Percentiles rank a stretch among this genome's conserved stretches.
phyloP scores from a whole-genome alignment of 2,797 vertebrate genomes.

The Poecilia velifera region DNA sequence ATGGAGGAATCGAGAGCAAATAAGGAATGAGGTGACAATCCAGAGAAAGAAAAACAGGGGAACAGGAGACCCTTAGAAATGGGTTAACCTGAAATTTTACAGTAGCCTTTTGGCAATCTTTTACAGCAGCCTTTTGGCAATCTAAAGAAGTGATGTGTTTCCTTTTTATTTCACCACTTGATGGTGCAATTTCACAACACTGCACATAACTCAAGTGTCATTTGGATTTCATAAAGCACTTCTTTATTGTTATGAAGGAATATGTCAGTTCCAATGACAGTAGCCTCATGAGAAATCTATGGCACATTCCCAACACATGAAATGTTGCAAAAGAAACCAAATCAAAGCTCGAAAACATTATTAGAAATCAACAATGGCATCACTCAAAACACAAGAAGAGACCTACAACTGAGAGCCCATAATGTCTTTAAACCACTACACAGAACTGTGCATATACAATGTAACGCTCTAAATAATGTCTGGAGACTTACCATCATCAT shows the following conservation, averaged over 20 bases:
- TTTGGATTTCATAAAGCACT: slow-evolving; percentile 18
- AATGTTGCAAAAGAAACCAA: slow-evolving; percentile 12
- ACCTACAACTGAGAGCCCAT: slow-evolving; percentile 27
- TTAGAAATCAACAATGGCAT: slow-evolving; percentile 10
- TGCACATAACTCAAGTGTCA: slow-evolving; percentile 9
- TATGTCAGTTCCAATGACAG: neutral
- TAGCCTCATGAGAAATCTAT: neutral
- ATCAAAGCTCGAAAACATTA: slow-evolving; percentile 9
- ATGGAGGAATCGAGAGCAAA: slow-evolving; percentile 44
- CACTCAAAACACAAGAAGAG: slow-evolving; percentile 9
- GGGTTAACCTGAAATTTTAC: slow-evolving; percentile 11
- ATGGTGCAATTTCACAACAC: slow-evolving; percentile 70
- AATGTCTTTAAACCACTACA: slow-evolving; percentile 34
- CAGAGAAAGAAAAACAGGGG: slow-evolving; percentile 45
- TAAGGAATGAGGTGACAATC: slow-evolving; percentile 46
- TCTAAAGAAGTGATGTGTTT: neutral
- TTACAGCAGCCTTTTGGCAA: slow-evolving; percentile 10
- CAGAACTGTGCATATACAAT: slow-evolving; percentile 17
- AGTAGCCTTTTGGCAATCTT: neutral
- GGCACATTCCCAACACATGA: slow-evolving; percentile 2
- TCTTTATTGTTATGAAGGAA: neutral
- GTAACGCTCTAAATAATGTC: slow-evolving; percentile 16
- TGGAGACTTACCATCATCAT: slow-evolving; percentile 93
- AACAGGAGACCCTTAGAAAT: slow-evolving; percentile 63
- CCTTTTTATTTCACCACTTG: slow-evolving; percentile 63